phyloP scores from a whole-genome alignment of 2,797 vertebrate species.

The Fringilla coelebs region DNA sequence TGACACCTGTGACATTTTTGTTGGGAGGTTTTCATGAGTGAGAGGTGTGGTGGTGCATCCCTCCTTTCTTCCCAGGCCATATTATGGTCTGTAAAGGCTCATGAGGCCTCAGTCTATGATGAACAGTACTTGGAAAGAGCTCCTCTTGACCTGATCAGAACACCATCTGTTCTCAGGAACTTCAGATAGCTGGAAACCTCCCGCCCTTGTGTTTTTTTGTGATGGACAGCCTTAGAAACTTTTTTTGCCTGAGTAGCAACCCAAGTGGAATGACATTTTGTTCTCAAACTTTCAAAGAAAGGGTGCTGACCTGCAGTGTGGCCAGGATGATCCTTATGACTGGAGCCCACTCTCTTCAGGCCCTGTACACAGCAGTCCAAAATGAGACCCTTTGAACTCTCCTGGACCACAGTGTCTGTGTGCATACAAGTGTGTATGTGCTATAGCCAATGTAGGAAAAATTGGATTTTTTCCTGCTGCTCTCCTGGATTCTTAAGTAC shows the following conservation, averaged over 20 bases:
- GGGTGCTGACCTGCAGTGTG: accelerated
- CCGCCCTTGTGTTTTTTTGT: neutral
- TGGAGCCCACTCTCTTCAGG: neutral
- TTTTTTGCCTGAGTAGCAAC: neutral
- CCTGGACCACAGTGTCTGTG: neutral
- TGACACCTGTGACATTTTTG: accelerated
- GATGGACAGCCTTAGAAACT: neutral
- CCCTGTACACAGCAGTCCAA: too few species aligned
- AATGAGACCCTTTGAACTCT: neutral
- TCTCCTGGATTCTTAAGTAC: neutral
- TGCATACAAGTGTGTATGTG: neutral
- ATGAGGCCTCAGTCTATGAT: accelerated
- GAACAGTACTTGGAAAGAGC: neutral
- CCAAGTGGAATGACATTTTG: neutral
- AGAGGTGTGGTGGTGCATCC: neutral
- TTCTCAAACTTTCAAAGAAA: neutral
- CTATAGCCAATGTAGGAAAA: neutral
- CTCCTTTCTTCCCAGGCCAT: neutral
- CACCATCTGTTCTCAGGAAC: neutral
- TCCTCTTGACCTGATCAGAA: neutral
- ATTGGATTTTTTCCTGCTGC: neutral
- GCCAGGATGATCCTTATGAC: neutral
- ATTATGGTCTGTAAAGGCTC: neutral
- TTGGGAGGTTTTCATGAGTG: neutral
- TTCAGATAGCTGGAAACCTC: neutral